phyloP scores from a whole-genome alignment of 2,888 invertebrate genomes.

The Heliconius ethilla region DNA sequence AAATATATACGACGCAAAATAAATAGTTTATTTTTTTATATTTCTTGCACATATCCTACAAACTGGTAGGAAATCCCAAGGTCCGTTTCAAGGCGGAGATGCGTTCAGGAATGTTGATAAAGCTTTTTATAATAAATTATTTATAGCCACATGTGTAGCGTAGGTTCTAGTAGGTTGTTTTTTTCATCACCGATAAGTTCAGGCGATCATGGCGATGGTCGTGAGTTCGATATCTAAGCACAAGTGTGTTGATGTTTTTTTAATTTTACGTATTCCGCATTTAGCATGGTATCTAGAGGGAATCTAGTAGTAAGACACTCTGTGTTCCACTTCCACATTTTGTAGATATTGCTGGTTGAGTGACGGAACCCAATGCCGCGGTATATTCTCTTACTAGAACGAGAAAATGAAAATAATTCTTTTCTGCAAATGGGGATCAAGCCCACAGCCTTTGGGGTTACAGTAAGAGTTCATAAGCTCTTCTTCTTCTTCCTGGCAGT shows the following conservation, averaged over 20 bases:
- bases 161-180: slow-evolving; percentile 1
- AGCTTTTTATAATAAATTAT: slow-evolving; percentile 30
- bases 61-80: slow-evolving; percentile 32
- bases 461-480: no score
- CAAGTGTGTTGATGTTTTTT: background rate
- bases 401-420: background rate
- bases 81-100: slow-evolving; percentile 38
- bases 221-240: background rate
- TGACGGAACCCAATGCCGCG: background rate
- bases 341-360: background rate
- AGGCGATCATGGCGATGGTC: background rate
- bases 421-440: background rate
- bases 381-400: background rate
- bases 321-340: background rate
- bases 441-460: background rate
- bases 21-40: slow-evolving; percentile 14
- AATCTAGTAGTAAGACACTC: background rate
- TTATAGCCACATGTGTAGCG: slow-evolving; percentile 9
- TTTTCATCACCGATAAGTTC: background rate
- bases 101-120: slow-evolving; percentile 40
- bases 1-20: background rate
- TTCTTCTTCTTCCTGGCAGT: no score
- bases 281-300: background rate
- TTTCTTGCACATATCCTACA: slow-evolving; percentile 22
- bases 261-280: background rate